Base-by-base conservation (phyloP, 1,140 invertebrate genomes). In the Rhagoletis pomonella region DNA sequence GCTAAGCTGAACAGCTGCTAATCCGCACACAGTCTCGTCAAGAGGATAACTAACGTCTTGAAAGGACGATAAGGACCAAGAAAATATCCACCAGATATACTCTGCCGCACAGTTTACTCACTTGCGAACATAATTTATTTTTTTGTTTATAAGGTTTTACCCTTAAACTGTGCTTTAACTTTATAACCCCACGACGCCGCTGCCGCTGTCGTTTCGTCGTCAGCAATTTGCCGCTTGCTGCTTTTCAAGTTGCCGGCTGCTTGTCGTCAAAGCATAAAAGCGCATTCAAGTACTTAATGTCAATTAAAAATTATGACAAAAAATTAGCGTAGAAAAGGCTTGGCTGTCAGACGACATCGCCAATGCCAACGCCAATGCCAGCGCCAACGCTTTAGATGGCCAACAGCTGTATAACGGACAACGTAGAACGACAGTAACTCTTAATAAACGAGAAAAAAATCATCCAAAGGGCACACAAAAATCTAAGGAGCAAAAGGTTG, bases 221-320 rank as follows among this genome's bases (percentile, higher is more conserved):
- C 10, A 10, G 3, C 67, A 73, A 47, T 81, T 81, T 81, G 2
- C n/a, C 2, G 73, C 73, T 55, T 81, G 47, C 17, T 39, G 9
- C 44, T 81, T 81, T 55, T 29, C 73, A 10, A 42, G 7, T n/a
- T 55, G 47, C 17, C 73, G 3, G 73, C 47, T 55, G 47, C 17
- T 47, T 10, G 73, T 55, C 73, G 73, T 81, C 47, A 81, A 81
- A 81, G 73, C 50, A 81, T 81, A 81, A 81, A 81, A 81, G 73
- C 73, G 19, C 59, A 85, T 60, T 67, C 64, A 86, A 86, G 86
- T 65, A 69, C 86, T 86, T 86, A 86, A 69, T 86, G 60, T 86
- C 86, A 86, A 86, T 86, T 86, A 65, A 86, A 86, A 86, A 86
- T 69, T 60, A 86, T 86, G 86, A 86, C 62, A 67, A 86, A 86